Evolutionary conservation across 2,888 invertebrate genomes (phyloP), one percentile per base, ranked within the genome.

Genomic region (Drosophila neonasuta): DNA sequence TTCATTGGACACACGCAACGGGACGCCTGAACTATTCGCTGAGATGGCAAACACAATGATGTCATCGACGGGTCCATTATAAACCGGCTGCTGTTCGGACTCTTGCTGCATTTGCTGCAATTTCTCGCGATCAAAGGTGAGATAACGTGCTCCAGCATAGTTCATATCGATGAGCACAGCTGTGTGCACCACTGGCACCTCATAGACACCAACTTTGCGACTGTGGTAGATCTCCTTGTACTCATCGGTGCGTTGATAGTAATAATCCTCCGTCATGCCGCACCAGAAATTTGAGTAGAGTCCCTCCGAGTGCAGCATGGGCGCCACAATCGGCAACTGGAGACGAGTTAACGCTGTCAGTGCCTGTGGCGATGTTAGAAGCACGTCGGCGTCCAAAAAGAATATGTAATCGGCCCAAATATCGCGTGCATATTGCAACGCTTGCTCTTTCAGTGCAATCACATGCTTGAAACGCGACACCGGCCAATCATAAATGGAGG

Each of bases 261-360:
- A 96, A 88, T 95, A 97, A 68, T 95, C 93, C 0, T 94, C 92
- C 0, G 95, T 94, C 96, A 99, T 97, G 3, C 96, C 98, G 80
- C 96, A 96, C 99, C 99, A 99, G 91, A 97, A 99, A 90, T 99
- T 99, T 15, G 97, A 97, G 90, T 98, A 99, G 39, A 96, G 90
- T 11, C 96, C 96, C 66, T 97, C 96, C 0, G 97, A 96, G 57
- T 94, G 92, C 32, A 99, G 91, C 95, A 98, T 94, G 0, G 99
- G 98, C 0, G 97, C 95, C 3, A 95, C 93, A 9, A 97, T 92
- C 10, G 93, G 92, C 11, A 93, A 84, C 39, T 93, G 92, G 76
- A 95, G 94, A 0, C 88, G 86, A 0, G 96, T 93, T 20, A 97
- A 91, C 50, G 91, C 86, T 64, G 92, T 92, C 0, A 97, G 89